phyloP scores from a whole-genome alignment of 2,113 vertebrate species.

The Lophochroa leadbeateri region DNA sequence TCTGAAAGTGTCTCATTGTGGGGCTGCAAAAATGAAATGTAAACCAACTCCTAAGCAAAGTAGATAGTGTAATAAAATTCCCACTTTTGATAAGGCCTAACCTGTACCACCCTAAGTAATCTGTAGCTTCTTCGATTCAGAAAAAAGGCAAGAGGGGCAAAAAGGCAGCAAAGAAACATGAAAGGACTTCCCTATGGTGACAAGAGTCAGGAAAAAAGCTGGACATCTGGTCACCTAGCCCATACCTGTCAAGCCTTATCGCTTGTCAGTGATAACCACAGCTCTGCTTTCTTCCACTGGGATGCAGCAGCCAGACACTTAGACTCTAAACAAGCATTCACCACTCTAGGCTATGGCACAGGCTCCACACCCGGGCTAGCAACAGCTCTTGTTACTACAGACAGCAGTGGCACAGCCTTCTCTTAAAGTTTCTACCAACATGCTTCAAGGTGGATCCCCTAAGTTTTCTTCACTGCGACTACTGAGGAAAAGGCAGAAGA shows the following conservation, averaged over 20 bases:
- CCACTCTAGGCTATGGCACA: fast-evolving
- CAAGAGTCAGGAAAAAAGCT: not conserved
- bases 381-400: not conserved
- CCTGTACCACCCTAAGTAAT: not conserved
- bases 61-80: not conserved
- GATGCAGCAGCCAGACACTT: not conserved
- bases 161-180: not conserved
- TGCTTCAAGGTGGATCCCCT: not conserved
- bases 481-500: not conserved
- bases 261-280: not conserved
- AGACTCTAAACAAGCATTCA: not conserved
- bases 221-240: not conserved
- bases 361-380: not conserved
- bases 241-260: not conserved
- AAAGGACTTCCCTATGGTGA: not conserved
- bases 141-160: not conserved
- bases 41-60: not conserved
- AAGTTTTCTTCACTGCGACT: not conserved
- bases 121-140: fast-evolving
- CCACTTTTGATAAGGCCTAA: not conserved
- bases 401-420: not conserved
- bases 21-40: not conserved
- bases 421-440: not conserved
- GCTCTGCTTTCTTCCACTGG: not conserved
- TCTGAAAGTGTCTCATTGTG: fast-evolving